Conservation (phyloP, 2,888 invertebrate genomes). For the Campoplex capitator region DNA sequence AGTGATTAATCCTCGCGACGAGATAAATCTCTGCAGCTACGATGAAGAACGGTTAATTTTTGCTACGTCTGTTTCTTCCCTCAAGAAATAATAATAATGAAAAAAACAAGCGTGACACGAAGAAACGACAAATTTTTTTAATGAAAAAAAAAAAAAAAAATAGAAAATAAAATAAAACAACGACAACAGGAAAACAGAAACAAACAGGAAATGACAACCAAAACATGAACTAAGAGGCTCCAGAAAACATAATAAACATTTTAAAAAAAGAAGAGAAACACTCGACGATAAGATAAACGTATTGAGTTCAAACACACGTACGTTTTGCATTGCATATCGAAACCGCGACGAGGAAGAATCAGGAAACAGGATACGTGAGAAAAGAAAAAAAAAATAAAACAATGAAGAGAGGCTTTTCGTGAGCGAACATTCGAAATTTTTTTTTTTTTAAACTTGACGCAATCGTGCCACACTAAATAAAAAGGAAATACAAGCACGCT, state of each 20-base stretch:
- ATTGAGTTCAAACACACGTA: neutral
- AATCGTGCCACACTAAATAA: conserved; percentile 43
- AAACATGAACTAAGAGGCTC: conserved; percentile 55
- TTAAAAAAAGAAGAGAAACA: neutral
- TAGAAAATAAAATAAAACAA: no score
- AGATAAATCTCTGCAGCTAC: conserved; percentile 16
- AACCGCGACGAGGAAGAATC: no score
- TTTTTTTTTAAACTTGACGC: conserved; percentile 15
- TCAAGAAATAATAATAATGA: neutral
- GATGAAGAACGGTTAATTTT: conserved; percentile 22
- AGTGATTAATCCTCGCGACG: conserved; percentile 71
- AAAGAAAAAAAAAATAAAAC: conserved; percentile 29
- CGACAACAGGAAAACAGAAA: neutral
- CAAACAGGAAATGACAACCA: conserved; percentile 29
- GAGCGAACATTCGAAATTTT: conserved; percentile 23
- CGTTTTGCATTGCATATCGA: neutral
- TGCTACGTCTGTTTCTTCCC: conserved; percentile 36
- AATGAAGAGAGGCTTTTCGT: conserved; percentile 16
- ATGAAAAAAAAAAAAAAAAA: no score
- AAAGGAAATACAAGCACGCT: conserved; percentile 28
- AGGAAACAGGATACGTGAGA: neutral
- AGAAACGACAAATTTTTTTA: neutral
- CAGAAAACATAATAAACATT: neutral
- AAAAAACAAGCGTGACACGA: neutral
- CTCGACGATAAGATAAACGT: neutral